Evolutionary conservation across 1,140 invertebrate genomes (phyloP), one percentile per base, ranked within the genome.

Genomic region (Drosophila persimilis): DNA sequence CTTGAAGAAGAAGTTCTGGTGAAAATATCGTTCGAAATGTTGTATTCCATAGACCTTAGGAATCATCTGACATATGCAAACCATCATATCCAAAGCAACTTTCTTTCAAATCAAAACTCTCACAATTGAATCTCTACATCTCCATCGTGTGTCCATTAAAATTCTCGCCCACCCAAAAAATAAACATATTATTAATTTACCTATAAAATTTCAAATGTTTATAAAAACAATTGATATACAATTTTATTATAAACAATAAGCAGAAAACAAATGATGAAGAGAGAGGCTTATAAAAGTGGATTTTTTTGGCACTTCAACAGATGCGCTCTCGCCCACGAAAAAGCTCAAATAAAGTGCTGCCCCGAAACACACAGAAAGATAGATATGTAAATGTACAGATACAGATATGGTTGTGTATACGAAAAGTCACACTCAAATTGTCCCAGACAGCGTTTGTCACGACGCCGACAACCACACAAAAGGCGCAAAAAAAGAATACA

Each of bases 171-270:
- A 75, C 72, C 52, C 43, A 67, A 44, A 62, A 50, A 46, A 55
- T 41, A 58, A 29, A 45, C 35, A 2, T 47, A 50, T 59, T 44
- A 59, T 45, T 46, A 73, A 64, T 62, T 52, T 43, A 56, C n/a
- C 48, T 31, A 61, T 41, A 73, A 85, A 85, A 84, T 84, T 81
- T 85, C 80, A 84, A 86, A 84, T 70, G 80, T 39, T 80, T 66
- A 66, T 56, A 53, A 63, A 83, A 73, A 80, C 67, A 84, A 84
- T 86, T 80, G 66, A 53, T 60, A 66, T 54, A 45, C 26, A 67
- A 73, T 73, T 73, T 73, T 2, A 63, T 59, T 47, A 63, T 51
- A 55, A 61, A 86, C 47, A 78, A 57, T 51, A 57, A 48, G 13
- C 2, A 26, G 15, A 15, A 56, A 31, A 35, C 52, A 31, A 24